These are phyloP conservation scores for Diabrotica virgifera DNA, from an alignment of 1,140 invertebrate genomes.

Conservation along the genomic window DNA sequence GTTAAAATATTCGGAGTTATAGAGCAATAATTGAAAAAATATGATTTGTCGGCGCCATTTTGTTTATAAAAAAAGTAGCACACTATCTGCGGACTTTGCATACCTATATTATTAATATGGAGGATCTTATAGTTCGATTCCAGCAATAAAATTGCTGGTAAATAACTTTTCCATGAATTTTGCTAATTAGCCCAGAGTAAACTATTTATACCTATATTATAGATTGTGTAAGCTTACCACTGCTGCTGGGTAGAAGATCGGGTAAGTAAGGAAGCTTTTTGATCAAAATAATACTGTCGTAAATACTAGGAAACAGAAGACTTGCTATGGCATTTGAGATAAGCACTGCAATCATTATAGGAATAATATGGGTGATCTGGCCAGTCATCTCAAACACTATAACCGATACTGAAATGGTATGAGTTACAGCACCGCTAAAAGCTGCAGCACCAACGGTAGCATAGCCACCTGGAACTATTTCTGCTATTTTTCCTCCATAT, in stretches of 20 bases:
- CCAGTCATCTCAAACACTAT: constrained; percentile 97
- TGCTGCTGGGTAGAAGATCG: constrained; percentile 78
- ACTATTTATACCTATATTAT: too few relatives aligned
- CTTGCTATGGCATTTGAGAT: constrained; percentile 93
- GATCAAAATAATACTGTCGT: constrained; percentile 97
- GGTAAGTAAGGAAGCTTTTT: constrained; percentile 97
- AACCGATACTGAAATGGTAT: constrained; percentile 96
- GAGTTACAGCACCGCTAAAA: constrained; percentile 93
- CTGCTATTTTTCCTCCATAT: constrained; percentile 77
- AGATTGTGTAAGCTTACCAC: constrained; percentile 49
- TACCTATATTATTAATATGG: too few relatives aligned
- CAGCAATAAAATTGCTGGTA: too few relatives aligned
- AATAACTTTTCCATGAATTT: too few relatives aligned
- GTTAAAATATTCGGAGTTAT: too few relatives aligned
- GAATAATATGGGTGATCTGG: constrained; percentile 90
- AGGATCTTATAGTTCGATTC: too few relatives aligned
- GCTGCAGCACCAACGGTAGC: constrained; percentile 91
- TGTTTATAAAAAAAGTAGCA: too few relatives aligned
- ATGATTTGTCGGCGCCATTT: too few relatives aligned
- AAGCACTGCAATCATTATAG: constrained; percentile 93
- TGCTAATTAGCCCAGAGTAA: too few relatives aligned
- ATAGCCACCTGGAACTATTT: constrained; percentile 91
- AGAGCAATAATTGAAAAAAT: too few relatives aligned
- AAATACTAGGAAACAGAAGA: constrained; percentile 91
- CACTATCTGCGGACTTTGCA: too few relatives aligned